Evolutionary conservation across 1,140 invertebrate genomes (phyloP).

Genomic region (Drosophila pseudoobscura): DNA sequence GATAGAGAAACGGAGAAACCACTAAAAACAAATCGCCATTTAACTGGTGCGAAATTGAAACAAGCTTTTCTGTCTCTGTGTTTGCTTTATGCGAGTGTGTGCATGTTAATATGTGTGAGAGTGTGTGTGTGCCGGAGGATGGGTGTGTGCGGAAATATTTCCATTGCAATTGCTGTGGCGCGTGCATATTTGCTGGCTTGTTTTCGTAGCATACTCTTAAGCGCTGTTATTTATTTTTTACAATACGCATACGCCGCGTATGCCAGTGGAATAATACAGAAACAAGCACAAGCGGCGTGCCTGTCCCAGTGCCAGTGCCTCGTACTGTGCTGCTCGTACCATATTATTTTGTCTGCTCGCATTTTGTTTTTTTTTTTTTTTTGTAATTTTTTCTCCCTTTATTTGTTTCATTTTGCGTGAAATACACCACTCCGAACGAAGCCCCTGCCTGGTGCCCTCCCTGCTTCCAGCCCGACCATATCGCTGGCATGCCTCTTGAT

Average conservation of each 20-base stretch:
- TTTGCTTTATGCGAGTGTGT: constrained; percentile 3
- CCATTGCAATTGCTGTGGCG: neutral
- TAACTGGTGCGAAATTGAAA: constrained; percentile 27
- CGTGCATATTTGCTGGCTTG: constrained; percentile 26
- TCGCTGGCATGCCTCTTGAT: constrained; percentile 29
- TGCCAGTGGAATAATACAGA: constrained; percentile 11
- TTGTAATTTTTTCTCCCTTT: constrained; percentile 30
- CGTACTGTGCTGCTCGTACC: constrained; percentile 26
- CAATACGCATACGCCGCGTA: constrained; percentile 60
- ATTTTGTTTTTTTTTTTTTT: constrained; percentile 29
- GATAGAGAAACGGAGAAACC: too few relatives aligned
- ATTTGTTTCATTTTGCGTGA: constrained; percentile 68
- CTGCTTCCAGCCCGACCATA: neutral
- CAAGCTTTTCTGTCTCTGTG: neutral
- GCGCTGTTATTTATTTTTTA: constrained; percentile 63
- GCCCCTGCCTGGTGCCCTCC: neutral
- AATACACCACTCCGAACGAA: constrained; percentile 48
- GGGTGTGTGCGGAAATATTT: constrained; percentile 9
- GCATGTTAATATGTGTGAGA: neutral
- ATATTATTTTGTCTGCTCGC: constrained; percentile 56
- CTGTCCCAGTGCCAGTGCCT: too few relatives aligned
- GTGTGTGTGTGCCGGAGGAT: too few relatives aligned
- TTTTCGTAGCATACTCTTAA: constrained; percentile 52
- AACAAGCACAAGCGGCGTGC: constrained; percentile 8
- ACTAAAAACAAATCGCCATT: constrained; percentile 6